Base-by-base conservation (phyloP, 35 echinoderm and acorn worm genomes). In the Strongylocentrotus purpuratus region DNA sequence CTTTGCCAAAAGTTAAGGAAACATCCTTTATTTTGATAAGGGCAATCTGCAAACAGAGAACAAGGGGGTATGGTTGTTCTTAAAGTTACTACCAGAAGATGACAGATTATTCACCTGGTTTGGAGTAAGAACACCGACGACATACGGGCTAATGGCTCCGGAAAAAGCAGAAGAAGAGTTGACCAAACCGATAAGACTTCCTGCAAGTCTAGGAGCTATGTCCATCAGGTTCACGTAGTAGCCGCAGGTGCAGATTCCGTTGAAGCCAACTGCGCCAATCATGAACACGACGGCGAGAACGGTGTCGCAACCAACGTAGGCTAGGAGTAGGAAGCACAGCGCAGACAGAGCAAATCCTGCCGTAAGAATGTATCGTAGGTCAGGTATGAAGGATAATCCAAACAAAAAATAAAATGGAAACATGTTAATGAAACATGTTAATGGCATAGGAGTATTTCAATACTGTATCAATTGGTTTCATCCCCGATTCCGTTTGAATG, bases 171-270 rank as follows among this genome's bases (percentile, higher is more conserved):
- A 31, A 13, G 46, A 12, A 33, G 48, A 46, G 31, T 93, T 93
- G 25, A 93, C 48, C 46, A 93, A 31, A 22, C 91, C 91, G 7
- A 93, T 31, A 0, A 93, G 31, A 47, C 46, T 93, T 47, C 91
- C 91, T 31, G 91, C 91, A 5, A 93, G 91, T 46, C 91, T 47
- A 2, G 91, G 91, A 25, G 91, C 91, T 46, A 93, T 58, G 91
- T 93, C 91, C 91, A 93, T 48, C 48, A 93, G 48, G n/a, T 55
- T 93, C 14, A 93, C 91, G 91, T 48, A 93, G n/a, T 93, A 93
- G 20, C 91, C 91, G 47, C 46, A 46, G 22, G 46, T 93, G 48
- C 46, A 47, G 45, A 93, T 58, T 9, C 91, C 91, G 28, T 93
- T 93, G 91, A 93, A 58, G 31, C 91, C 91, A 47, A 50, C 46